Evolutionary conservation across 2,113 vertebrate species (phyloP).

Genomic region (Diadophis punctatus): DNA sequence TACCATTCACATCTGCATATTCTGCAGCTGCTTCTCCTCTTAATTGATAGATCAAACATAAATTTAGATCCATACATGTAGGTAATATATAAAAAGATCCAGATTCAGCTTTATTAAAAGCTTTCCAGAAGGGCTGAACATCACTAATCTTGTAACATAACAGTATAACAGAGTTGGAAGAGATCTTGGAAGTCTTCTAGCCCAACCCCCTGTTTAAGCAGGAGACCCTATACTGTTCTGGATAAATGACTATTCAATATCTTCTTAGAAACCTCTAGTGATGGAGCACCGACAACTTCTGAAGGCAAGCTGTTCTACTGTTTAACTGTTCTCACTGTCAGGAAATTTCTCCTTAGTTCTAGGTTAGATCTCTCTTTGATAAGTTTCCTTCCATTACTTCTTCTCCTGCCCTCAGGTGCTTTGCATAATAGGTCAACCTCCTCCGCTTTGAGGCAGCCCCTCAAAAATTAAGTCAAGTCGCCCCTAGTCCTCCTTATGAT

Average conservation of each 20-base stretch:
- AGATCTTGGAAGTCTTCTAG: not conserved
- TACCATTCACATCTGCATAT: not conserved
- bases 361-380: not conserved
- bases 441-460: not conserved
- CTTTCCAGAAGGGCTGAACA: not conserved
- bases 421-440: not conserved
- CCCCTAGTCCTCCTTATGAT: not conserved
- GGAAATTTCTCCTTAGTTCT: not conserved
- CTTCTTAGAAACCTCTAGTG: not conserved
- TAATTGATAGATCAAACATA: not conserved
- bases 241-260: not conserved
- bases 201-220: not conserved
- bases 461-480: not conserved
- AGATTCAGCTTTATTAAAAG: not conserved
- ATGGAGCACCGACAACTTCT: not conserved
- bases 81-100: not conserved
- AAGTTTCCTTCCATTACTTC: not conserved
- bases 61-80: not conserved
- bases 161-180: not conserved
- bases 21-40: not conserved
- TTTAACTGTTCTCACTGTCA: not conserved
- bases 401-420: not conserved
- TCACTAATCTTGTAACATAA: not conserved
- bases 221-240: not conserved
- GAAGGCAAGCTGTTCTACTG: not conserved